Percentiles rank a stretch among this genome's conserved stretches.
These are phyloP conservation scores for Thereva unica DNA, from an alignment of 2,888 invertebrate genomes.

Conservation along the genomic window DNA sequence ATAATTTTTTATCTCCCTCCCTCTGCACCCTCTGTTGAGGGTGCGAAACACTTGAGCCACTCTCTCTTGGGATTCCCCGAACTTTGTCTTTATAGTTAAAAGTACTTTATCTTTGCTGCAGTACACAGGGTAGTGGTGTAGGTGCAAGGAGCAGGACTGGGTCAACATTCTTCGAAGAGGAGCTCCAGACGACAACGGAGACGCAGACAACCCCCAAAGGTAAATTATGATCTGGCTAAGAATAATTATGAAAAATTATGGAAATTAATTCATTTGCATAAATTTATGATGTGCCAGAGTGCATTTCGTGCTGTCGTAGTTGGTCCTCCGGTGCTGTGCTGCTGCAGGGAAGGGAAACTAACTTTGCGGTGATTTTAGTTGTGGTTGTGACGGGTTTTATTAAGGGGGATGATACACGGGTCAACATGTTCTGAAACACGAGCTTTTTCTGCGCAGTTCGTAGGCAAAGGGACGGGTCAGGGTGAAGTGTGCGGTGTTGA, in stretches of 20 bases:
- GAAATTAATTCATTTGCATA: conserved; percentile 23
- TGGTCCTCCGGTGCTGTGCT: background rate
- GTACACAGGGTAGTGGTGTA: no score
- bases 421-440: no score
- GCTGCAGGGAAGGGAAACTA: background rate
- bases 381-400: conserved; percentile 11
- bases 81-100: no score
- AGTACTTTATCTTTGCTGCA: no score
- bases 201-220: conserved; percentile 9
- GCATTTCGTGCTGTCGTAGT: conserved; percentile 1
- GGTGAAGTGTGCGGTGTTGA: no score
- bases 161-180: conserved; percentile 1
- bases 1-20: no score
- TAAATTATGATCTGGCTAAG: conserved; percentile 2
- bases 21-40: no score
- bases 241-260: conserved; percentile 21
- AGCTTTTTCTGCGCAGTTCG: no score
- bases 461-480: no score
- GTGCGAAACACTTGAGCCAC: no score
- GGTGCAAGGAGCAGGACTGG: background rate
- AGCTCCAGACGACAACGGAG: conserved; percentile 6
- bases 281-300: conserved; percentile 9
- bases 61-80: no score
- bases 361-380: background rate
- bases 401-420: no score